These are phyloP conservation scores for Dugesia japonica DNA, from an alignment of 2,888 invertebrate species.

Conservation along the genomic window DNA sequence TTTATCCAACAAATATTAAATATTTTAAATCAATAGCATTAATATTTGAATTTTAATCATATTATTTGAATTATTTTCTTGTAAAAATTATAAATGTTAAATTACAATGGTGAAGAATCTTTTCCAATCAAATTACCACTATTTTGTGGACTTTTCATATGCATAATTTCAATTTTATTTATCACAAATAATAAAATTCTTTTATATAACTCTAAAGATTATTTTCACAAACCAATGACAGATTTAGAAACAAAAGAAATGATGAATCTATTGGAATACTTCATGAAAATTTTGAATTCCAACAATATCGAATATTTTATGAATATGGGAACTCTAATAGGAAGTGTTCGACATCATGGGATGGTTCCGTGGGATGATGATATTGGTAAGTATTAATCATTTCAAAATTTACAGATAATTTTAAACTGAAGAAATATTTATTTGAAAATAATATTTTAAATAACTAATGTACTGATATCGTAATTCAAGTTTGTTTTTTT, in stretches of 20 bases:
- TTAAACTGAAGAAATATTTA: no score
- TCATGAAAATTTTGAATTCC: background rate
- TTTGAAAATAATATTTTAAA: no score
- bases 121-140: background rate
- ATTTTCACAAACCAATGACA: constrained; percentile 26
- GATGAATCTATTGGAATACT: background rate
- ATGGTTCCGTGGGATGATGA: constrained; percentile 29
- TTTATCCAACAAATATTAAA: no score
- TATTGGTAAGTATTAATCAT: no score
- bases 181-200: background rate
- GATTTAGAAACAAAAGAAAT: constrained; percentile 12
- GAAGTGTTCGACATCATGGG: constrained; percentile 29
- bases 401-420: no score
- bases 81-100: no score
- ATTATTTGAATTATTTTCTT: no score
- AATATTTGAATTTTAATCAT: no score
- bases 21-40: no score
- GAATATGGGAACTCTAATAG: constrained; percentile 17
- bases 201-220: background rate
- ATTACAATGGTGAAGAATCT: background rate
- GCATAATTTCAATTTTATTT: background rate
- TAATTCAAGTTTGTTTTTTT: no score
- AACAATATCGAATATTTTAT: constrained; percentile 17
- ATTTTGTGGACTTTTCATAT: background rate
- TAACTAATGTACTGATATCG: no score